phyloP scores from a whole-genome alignment of 2,113 vertebrate species.

The Cervus canadensis region DNA sequence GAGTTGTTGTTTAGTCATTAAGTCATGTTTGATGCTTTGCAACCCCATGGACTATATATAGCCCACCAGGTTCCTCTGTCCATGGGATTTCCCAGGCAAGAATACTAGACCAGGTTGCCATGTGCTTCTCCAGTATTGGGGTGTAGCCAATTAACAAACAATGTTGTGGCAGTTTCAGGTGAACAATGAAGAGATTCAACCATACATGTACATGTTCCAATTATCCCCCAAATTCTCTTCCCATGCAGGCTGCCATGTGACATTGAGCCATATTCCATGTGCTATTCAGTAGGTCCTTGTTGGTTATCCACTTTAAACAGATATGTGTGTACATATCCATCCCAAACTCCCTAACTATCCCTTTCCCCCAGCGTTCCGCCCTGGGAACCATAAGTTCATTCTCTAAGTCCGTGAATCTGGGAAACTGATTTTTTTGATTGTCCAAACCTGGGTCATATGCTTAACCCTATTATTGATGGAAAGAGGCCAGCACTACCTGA shows the following conservation, averaged over 20 bases:
- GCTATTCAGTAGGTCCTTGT: background rate
- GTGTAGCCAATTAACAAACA: background rate
- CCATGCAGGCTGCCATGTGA: background rate
- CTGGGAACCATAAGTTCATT: background rate
- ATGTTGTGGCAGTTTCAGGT: background rate
- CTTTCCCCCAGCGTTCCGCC: fast-evolving
- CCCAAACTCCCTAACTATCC: background rate
- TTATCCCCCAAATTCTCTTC: background rate
- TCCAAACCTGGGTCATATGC: background rate
- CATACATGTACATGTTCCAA: background rate
- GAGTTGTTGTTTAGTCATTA: background rate
- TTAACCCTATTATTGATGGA: background rate
- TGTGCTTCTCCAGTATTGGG: background rate
- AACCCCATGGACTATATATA: background rate
- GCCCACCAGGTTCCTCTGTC: background rate
- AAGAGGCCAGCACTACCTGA: background rate
- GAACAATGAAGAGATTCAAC: background rate
- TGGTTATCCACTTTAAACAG: background rate
- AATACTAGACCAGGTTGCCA: background rate
- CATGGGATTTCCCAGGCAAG: fast-evolving
- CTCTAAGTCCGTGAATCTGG: background rate
- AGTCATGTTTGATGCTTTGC: background rate
- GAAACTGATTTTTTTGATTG: background rate
- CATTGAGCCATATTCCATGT: background rate
- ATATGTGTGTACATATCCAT: background rate